Base-by-base conservation (phyloP, 2,797 vertebrate species). In the Coranthus polyacanthus region DNA sequence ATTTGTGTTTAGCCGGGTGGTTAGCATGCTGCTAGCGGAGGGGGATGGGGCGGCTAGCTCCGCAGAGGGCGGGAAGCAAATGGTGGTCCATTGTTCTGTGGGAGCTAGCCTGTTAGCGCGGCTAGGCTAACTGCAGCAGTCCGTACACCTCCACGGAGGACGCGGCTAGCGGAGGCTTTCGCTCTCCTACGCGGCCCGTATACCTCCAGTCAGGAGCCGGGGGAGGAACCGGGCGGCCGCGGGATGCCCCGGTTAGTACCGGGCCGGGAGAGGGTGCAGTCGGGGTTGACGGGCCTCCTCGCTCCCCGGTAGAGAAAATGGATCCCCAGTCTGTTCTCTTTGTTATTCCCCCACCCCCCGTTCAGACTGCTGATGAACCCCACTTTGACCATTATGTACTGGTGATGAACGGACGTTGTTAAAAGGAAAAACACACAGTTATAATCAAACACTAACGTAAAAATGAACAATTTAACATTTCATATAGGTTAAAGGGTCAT, bases 1-100 rank as follows among this genome's bases (percentile, higher is more conserved):
- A 9, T 10, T 6, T 0, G 8, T 9, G 12, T 9, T n/a, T 65
- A 65, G 24, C 15, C 3, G 1, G 3, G 11, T 2, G 12, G 71
- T 50, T 82, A 81, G 71, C 72, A 37, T 11, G 38, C 26, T 24
- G 79, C 56, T 76, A 71, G 58, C 26, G 44, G 79, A 78, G 78
- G 83, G 81, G 83, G 86, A 82, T 79, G 83, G 86, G 75, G 69
- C 46, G 39, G 81, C 70, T 84, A 67, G 76, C 86, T 47, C 55
- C 13, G 87, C 87, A 84, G 84, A 91, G 89, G 92, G 92, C 92
- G 93, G 92, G 92, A 93, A 90, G 86, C 87, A 90, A 90, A 92
- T 92, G 92, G 88, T 85, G 91, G 87, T 60, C 88, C 89, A 92
- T 94, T 93, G 93, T 94, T 93, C 87, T 89, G 66, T 39, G 0